These are phyloP conservation scores for Hydractinia symbiolongicarpus DNA, from an alignment of 30 jellyfish, hydroid and myxozoan species.

Conservation along the genomic window DNA sequence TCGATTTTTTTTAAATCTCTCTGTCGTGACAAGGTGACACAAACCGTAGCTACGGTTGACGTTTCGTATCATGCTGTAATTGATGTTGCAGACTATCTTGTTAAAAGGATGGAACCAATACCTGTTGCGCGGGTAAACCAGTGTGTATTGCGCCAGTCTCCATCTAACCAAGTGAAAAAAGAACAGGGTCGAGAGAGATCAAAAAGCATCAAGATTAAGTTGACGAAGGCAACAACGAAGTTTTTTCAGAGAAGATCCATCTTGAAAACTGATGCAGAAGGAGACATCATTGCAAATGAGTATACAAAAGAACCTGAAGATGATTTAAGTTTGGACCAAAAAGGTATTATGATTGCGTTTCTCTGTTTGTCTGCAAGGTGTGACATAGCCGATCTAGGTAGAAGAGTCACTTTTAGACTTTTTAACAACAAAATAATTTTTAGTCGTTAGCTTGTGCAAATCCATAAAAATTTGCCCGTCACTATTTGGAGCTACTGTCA, in stretches of 20 bases:
- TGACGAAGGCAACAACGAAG: slow-evolving; percentile 82
- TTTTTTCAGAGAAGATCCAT: slow-evolving; percentile 71
- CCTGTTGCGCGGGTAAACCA: slow-evolving; percentile 70
- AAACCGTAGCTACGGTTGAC: slow-evolving; percentile 76
- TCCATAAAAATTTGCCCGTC: too few relatives aligned
- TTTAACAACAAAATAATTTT: too few relatives aligned
- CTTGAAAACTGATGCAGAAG: slow-evolving; percentile 21
- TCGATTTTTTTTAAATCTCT: slow-evolving; percentile 49
- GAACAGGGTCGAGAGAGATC: slow-evolving; percentile 42
- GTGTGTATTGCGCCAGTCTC: slow-evolving; percentile 43
- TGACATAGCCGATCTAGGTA: too few relatives aligned
- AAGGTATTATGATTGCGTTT: too few relatives aligned
- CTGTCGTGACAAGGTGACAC: slow-evolving; percentile 40
- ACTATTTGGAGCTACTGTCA: too few relatives aligned
- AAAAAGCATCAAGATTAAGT: slow-evolving; percentile 49
- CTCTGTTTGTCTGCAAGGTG: too few relatives aligned
- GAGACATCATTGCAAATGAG: slow-evolving; percentile 1
- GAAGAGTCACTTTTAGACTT: too few relatives aligned
- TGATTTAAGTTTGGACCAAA: too few relatives aligned
- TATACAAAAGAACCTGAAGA: not conserved
- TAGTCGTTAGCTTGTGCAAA: too few relatives aligned
- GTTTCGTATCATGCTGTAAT: slow-evolving; percentile 53
- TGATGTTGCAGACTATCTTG: slow-evolving; percentile 52
- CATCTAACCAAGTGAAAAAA: slow-evolving; percentile 39
- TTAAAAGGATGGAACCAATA: slow-evolving; percentile 72